Conservation (phyloP, 2,113 vertebrate species). For the Rhadina sibilatrix region DNA sequence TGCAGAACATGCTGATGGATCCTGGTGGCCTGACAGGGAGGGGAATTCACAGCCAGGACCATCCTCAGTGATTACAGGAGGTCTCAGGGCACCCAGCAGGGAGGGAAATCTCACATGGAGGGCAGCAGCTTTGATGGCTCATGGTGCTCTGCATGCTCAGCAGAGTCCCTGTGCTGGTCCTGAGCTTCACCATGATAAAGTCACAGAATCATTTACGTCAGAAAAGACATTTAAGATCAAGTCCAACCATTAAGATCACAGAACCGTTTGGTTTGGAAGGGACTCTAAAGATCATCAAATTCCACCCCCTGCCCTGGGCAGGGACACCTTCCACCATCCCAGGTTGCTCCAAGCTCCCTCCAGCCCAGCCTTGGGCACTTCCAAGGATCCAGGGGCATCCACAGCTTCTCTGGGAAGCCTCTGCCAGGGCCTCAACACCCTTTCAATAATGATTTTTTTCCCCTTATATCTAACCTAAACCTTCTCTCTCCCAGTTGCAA, state of each 20-base stretch:
- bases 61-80: background rate
- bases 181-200: background rate
- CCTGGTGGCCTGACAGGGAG: background rate
- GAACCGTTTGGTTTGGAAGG: background rate
- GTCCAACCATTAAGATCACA: background rate
- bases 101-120: background rate
- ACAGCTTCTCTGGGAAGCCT: background rate
- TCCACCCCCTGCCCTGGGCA: no score
- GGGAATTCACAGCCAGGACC: background rate
- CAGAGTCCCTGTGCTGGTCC: background rate
- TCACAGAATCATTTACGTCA: background rate
- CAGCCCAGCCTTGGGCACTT: background rate
- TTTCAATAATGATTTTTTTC: background rate
- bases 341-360: fast-evolving
- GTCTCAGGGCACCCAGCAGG: fast-evolving
- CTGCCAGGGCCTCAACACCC: background rate
- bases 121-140: background rate
- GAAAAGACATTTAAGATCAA: background rate
- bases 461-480: background rate
- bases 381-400: background rate
- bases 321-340: fast-evolving
- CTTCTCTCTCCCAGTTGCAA: background rate
- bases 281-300: no score
- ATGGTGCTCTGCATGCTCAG: fast-evolving
- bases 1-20: background rate